These are phyloP conservation scores for Ephialtes manifestator DNA, from an alignment of 2,888 invertebrate species.

Conservation along the genomic window DNA sequence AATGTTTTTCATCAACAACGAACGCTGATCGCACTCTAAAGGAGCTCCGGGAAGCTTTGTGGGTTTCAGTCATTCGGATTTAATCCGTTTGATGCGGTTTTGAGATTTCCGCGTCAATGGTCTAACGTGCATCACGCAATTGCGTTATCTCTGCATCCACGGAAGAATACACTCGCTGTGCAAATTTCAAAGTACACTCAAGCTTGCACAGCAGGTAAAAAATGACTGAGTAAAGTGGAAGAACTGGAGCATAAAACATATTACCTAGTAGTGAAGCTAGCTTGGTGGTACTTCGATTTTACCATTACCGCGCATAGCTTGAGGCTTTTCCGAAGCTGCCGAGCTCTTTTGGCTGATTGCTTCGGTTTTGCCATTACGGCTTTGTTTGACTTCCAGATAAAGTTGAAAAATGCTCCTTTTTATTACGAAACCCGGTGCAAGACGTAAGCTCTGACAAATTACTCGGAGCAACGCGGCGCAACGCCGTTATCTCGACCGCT, in stretches of 20 bases:
- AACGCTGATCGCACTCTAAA: too few species aligned
- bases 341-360: slow-evolving; percentile 42
- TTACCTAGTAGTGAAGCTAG: slow-evolving; percentile 19
- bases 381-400: slow-evolving; percentile 65
- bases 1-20: too few species aligned
- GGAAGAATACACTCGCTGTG: neutral
- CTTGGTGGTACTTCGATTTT: slow-evolving; percentile 62
- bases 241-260: slow-evolving; percentile 16
- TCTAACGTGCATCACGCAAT: neutral
- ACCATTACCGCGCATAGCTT: slow-evolving; percentile 51
- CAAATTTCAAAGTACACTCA: neutral
- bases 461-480: slow-evolving; percentile 65
- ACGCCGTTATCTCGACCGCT: slow-evolving; percentile 69
- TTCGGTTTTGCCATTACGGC: slow-evolving; percentile 59
- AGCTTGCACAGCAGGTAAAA: slow-evolving; percentile 40
- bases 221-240: slow-evolving; percentile 45
- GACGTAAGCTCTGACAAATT: slow-evolving; percentile 74
- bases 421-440: slow-evolving; percentile 60
- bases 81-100: slow-evolving; percentile 4
- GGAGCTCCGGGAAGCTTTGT: neutral
- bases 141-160: neutral
- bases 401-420: slow-evolving; percentile 68
- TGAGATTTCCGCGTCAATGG: neutral
- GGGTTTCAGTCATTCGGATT: neutral
- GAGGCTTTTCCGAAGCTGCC: slow-evolving; percentile 17